A percentile compares a stretch with the other conserved stretches of the same genome.
Conservation (phyloP, 2,113 vertebrate genomes). For the Clarias macrocephalus region DNA sequence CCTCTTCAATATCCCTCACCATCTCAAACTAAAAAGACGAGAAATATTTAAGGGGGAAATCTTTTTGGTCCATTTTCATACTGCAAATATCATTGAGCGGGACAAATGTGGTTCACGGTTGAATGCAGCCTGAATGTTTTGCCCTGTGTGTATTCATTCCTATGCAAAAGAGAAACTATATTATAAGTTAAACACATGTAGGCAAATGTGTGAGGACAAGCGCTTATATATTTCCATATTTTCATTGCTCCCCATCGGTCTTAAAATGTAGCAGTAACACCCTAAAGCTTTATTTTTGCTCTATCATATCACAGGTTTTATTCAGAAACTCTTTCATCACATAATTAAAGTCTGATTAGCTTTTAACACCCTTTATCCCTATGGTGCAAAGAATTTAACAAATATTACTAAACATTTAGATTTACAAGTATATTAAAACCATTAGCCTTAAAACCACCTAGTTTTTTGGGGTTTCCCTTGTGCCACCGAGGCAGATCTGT, state of each 20-base stretch:
- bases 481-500: too few species aligned
- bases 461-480: too few species aligned
- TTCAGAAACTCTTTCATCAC: slow-evolving; percentile 8
- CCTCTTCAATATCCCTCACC: background rate
- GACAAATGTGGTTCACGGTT: background rate
- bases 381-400: too few species aligned
- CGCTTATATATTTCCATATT: background rate
- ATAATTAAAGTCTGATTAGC: background rate
- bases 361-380: background rate
- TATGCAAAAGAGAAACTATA: background rate
- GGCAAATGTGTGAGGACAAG: too few species aligned
- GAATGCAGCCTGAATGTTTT: background rate
- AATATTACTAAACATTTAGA: background rate
- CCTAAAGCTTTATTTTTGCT: background rate
- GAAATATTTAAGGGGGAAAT: background rate
- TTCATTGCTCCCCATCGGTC: background rate
- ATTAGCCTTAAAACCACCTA: too few species aligned
- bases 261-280: background rate
- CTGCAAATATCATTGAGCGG: background rate
- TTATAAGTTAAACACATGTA: background rate
- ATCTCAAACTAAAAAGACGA: background rate
- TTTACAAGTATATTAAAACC: background rate
- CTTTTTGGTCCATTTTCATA: background rate
- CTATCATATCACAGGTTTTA: background rate
- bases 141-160: background rate